phyloP scores from a whole-genome alignment of 2,888 invertebrate genomes.

The Mellilla xanthometata region DNA sequence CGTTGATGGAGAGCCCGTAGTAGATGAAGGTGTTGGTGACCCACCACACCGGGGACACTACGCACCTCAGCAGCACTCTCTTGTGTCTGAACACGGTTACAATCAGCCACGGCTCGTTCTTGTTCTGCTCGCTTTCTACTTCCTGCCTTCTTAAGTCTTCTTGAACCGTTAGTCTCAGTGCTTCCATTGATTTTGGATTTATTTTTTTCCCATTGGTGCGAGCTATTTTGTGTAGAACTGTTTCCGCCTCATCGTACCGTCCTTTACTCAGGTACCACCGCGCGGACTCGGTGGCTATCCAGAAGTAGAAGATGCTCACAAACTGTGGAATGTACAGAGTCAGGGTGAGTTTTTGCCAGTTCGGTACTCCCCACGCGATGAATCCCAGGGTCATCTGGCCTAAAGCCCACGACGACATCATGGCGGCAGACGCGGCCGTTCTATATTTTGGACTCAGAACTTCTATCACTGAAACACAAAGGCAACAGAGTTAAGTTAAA shows the following conservation, averaged over 20 bases:
- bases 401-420: constrained; percentile 11
- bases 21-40: constrained; percentile 84
- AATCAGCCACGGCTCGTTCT: constrained; percentile 56
- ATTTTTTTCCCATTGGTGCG: constrained; percentile 76
- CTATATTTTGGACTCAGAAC: constrained; percentile 10
- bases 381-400: constrained; percentile 12
- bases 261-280: constrained; percentile 90
- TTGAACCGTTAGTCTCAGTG: constrained; percentile 46
- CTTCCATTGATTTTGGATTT: constrained; percentile 52
- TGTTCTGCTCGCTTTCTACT: constrained; percentile 32
- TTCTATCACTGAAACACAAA: constrained; percentile 74
- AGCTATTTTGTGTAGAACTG: constrained; percentile 84
- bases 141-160: constrained; percentile 43
- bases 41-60: constrained; percentile 79
- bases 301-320: constrained; percentile 84
- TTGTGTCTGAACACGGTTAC: constrained; percentile 54
- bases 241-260: constrained; percentile 84
- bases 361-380: constrained; percentile 85
- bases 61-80: constrained; percentile 44
- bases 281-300: constrained; percentile 87
- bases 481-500: no score
- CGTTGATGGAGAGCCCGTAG: constrained; percentile 84
- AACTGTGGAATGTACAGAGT: constrained; percentile 87
- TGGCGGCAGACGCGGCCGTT: constrained; percentile 8
- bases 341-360: constrained; percentile 87